Evolutionary conservation across 2,888 invertebrate species (phyloP).

Genomic region (Rutpela maculata): DNA sequence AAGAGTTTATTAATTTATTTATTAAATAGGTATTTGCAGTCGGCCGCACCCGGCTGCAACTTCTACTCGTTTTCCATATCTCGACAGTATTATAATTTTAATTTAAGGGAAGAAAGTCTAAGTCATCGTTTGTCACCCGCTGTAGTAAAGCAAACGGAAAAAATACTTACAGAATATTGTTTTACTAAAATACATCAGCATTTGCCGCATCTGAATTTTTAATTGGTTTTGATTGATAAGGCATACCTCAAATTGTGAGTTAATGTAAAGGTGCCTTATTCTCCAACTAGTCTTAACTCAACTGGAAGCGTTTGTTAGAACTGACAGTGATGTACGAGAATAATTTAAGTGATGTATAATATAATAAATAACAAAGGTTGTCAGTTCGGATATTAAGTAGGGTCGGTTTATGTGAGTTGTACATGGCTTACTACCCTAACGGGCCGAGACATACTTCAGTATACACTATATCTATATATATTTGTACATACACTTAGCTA

Average conservation of each 20-base stretch:
- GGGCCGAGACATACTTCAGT: slow-evolving; percentile 21
- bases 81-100: too few relatives aligned
- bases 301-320: slow-evolving; percentile 57
- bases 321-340: slow-evolving; percentile 66
- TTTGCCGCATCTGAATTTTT: not conserved
- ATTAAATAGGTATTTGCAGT: too few relatives aligned
- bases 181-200: not conserved
- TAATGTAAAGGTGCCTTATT: slow-evolving; percentile 17
- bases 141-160: too few relatives aligned
- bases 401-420: slow-evolving; percentile 54
- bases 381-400: slow-evolving; percentile 66
- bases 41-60: too few relatives aligned
- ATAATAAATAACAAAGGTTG: slow-evolving; percentile 68
- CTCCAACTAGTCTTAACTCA: slow-evolving; percentile 33
- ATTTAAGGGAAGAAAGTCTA: too few relatives aligned
- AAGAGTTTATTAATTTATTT: too few relatives aligned
- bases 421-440: slow-evolving; percentile 38
- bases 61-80: too few relatives aligned
- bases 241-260: not conserved
- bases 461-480: slow-evolving; percentile 31
- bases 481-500: not conserved
- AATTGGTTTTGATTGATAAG: slow-evolving; percentile 15
- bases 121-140: too few relatives aligned
- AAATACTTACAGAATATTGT: not conserved
- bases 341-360: slow-evolving; percentile 67